Conservation (phyloP, 2,888 invertebrate species). For the Theodoxus fluviatilis region DNA sequence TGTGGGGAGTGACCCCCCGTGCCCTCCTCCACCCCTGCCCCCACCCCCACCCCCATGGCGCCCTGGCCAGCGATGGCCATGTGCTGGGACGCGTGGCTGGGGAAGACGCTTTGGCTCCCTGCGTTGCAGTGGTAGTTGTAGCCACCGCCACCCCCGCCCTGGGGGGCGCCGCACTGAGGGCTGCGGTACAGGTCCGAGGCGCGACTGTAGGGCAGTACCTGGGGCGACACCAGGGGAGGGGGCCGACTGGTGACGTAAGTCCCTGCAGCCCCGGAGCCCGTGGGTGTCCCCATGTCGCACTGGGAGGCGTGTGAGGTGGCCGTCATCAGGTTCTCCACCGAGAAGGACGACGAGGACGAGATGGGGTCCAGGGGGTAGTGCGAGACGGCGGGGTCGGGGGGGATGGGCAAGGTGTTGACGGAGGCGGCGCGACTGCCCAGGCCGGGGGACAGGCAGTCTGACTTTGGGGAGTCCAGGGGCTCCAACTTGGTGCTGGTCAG, state of each 20-base stretch:
- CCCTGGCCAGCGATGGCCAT: constrained; percentile 34
- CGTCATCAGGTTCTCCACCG: constrained; percentile 60
- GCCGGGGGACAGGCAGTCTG: constrained; percentile 41
- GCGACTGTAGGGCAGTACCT: constrained; percentile 48
- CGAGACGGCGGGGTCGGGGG: constrained; percentile 53
- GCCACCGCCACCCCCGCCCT: constrained; percentile 18
- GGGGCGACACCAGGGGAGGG: constrained; percentile 48
- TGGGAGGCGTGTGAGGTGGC: constrained; percentile 35
- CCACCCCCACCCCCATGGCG: constrained; percentile 30
- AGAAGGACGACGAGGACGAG: constrained; percentile 48
- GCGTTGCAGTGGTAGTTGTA: constrained; percentile 41
- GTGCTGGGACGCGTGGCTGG: constrained; percentile 29
- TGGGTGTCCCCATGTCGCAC: no score
- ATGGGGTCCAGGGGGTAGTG: constrained; percentile 43
- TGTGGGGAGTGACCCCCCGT: constrained; percentile 41
- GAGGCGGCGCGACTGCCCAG: no score
- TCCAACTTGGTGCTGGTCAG: constrained; percentile 49
- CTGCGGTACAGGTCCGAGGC: constrained; percentile 48
- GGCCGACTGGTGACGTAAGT: constrained; percentile 42
- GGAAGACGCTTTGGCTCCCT: constrained; percentile 23
- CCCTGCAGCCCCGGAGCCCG: no score
- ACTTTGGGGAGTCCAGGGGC: constrained; percentile 47
- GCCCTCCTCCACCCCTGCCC: constrained; percentile 31
- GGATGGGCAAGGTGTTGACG: constrained; percentile 49
- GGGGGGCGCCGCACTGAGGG: constrained; percentile 42